These are phyloP conservation scores for Bryconaethiops microstoma DNA, from an alignment of 2,797 vertebrate genomes.

Conservation along the genomic window DNA sequence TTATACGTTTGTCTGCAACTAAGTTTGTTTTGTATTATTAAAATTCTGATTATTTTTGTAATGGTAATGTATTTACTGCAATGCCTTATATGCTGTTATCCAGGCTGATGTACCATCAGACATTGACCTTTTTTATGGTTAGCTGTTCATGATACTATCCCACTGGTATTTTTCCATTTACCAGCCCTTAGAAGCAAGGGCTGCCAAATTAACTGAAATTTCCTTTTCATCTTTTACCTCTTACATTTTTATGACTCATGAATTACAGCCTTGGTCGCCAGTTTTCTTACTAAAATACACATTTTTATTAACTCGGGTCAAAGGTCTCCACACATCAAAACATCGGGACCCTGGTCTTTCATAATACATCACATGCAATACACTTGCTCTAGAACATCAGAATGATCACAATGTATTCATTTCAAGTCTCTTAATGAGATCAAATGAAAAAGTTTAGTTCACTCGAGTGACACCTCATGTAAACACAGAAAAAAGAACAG, in stretches of 20 bases:
- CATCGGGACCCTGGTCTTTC: constrained; percentile 51
- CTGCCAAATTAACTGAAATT: background rate
- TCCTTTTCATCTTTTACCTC: background rate
- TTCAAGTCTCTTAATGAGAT: background rate
- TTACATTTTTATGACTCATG: background rate
- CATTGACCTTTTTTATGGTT: background rate
- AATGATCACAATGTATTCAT: constrained; percentile 3
- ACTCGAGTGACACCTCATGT: background rate
- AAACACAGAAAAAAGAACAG: background rate
- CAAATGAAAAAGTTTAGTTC: background rate
- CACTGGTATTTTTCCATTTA: background rate
- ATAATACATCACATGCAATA: constrained; percentile 60
- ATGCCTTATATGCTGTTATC: background rate
- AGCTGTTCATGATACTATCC: background rate
- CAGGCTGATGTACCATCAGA: background rate
- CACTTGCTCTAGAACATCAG: constrained; percentile 33
- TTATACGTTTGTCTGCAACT: no score
- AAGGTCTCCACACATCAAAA: constrained; percentile 45
- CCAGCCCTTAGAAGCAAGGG: background rate
- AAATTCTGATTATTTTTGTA: background rate
- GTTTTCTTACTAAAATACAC: constrained; percentile 32
- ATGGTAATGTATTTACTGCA: background rate
- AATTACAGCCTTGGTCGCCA: background rate
- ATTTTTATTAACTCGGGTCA: constrained; percentile 60
- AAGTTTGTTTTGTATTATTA: background rate